Evolutionary conservation across 2,113 vertebrate species (phyloP).

Genomic region (Gymnorhina tibicen): DNA sequence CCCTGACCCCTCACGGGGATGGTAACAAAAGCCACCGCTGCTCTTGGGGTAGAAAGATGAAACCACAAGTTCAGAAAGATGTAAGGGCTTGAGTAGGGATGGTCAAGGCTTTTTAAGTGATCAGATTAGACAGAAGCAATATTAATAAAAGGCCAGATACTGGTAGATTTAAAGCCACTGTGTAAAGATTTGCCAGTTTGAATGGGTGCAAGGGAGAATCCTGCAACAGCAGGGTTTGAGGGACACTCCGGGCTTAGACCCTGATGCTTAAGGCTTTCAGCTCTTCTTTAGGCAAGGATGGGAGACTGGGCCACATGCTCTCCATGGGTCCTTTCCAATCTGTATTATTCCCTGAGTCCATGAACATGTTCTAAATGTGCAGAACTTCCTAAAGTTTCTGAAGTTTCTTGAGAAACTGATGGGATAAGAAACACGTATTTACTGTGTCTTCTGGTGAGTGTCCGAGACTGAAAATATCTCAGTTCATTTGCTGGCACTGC

Average conservation of each 20-base stretch:
- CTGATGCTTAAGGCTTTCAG: background rate
- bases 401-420: background rate
- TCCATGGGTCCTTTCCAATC: background rate
- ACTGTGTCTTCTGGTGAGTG: background rate
- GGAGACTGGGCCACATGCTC: rapidly evolving
- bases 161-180: background rate
- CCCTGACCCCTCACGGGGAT: background rate
- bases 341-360: background rate
- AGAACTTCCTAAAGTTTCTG: background rate
- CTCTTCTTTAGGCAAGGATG: background rate
- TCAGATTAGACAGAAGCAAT: background rate
- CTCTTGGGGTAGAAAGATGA: background rate
- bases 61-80: background rate
- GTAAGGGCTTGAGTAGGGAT: background rate
- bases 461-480: background rate
- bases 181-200: background rate
- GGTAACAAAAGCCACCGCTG: background rate
- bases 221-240: background rate
- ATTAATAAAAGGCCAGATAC: background rate
- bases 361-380: background rate
- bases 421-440: background rate
- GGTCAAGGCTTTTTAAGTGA: background rate
- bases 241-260: background rate
- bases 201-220: background rate
- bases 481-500: background rate